phyloP scores from a whole-genome alignment of 2,113 vertebrate genomes.

The Tragelaphus imberbis region DNA sequence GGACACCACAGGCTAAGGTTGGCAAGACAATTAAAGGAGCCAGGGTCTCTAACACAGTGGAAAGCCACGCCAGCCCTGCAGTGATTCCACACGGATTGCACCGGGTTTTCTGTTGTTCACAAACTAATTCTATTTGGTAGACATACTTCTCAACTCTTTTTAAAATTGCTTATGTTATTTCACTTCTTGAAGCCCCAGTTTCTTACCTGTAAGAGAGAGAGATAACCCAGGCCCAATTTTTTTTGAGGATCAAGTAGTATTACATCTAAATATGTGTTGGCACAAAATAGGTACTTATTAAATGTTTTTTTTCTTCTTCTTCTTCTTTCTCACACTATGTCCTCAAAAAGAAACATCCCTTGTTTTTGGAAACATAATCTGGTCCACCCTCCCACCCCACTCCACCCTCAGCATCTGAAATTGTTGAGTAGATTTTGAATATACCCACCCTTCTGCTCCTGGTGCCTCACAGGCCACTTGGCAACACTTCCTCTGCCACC shows the following conservation, averaged over 20 bases:
- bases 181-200: not conserved
- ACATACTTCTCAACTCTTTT: not conserved
- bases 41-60: not conserved
- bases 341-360: not conserved
- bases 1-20: not conserved
- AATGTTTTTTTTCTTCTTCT: not conserved
- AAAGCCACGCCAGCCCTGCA: not conserved
- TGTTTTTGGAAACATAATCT: not conserved
- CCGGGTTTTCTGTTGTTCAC: not conserved
- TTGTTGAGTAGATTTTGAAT: not conserved
- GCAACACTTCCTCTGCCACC: not conserved
- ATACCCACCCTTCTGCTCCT: not conserved
- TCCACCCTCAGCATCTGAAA: rapidly evolving
- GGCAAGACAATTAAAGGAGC: not conserved
- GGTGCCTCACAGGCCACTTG: not conserved
- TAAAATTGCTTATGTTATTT: not conserved
- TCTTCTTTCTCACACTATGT: not conserved
- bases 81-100: not conserved
- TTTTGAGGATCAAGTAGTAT: not conserved
- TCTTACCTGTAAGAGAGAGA: not conserved
- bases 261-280: not conserved
- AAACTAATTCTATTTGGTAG: not conserved
- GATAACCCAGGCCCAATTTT: not conserved
- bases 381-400: not conserved
- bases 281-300: not conserved